These are phyloP conservation scores for Drosophila ambigua DNA, from an alignment of 1,140 invertebrate species.

Conservation along the genomic window DNA sequence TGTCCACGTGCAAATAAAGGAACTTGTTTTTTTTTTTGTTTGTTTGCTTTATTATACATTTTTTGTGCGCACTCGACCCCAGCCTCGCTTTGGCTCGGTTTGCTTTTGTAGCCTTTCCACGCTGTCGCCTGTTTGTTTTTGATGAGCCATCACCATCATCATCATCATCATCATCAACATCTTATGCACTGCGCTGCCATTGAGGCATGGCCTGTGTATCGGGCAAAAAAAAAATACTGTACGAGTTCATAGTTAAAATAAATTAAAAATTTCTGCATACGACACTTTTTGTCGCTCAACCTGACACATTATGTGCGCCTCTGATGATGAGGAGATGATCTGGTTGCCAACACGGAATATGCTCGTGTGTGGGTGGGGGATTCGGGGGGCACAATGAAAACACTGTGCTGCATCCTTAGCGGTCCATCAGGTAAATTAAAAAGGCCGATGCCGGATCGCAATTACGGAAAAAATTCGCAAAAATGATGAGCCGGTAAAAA, in stretches of 20 bases:
- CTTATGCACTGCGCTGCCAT: conserved; percentile 25
- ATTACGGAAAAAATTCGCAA: conserved; percentile 21
- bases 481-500: conserved; percentile 52
- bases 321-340: conserved; percentile 41
- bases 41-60: conserved; percentile 15
- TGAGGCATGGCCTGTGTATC: not conserved
- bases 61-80: not conserved
- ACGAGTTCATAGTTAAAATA: conserved; percentile 50
- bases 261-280: conserved; percentile 53
- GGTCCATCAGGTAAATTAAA: conserved; percentile 60
- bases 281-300: conserved; percentile 34
- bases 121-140: conserved; percentile 53
- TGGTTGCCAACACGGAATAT: conserved; percentile 11
- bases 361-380: conserved; percentile 2
- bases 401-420: conserved; percentile 1
- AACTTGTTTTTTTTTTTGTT: conserved; percentile 19
- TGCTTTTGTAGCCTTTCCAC: conserved; percentile 44
- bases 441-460: conserved; percentile 24
- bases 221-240: conserved; percentile 14
- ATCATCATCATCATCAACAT: conserved; percentile 29
- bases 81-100: not conserved
- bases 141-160: conserved; percentile 35
- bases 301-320: not conserved
- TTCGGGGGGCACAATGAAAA: not conserved
- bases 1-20: conserved; percentile 38